These are phyloP conservation scores for Euwallacea similis DNA, from an alignment of 1,140 invertebrate species.

Conservation along the genomic window DNA sequence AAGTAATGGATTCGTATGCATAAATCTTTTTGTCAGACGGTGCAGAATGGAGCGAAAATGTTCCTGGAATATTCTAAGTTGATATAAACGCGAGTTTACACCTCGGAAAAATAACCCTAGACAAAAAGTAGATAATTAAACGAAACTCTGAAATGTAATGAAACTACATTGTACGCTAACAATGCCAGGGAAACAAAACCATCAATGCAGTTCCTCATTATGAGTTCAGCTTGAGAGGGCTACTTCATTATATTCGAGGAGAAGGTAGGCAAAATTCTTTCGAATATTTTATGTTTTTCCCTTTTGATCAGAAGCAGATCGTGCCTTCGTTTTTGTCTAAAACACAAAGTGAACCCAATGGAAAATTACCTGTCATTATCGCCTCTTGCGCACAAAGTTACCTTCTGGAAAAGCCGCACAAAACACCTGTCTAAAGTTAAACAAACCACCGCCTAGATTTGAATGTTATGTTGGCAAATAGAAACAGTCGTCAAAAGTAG, in stretches of 20 bases:
- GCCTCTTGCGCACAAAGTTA: too few relatives aligned
- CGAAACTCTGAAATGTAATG: not conserved
- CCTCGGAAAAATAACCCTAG: not conserved
- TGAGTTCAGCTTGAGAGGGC: conserved; percentile 5
- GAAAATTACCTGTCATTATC: too few relatives aligned
- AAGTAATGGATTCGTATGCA: not conserved
- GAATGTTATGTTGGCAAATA: not conserved
- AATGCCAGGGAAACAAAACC: not conserved
- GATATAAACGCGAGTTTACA: not conserved
- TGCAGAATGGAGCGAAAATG: not conserved
- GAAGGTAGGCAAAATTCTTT: not conserved
- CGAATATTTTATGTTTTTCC: too few relatives aligned
- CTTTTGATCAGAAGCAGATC: too few relatives aligned
- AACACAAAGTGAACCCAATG: too few relatives aligned
- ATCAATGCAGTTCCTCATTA: conserved; percentile 10
- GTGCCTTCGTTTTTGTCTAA: too few relatives aligned
- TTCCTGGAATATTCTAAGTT: not conserved
- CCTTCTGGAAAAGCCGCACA: too few relatives aligned
- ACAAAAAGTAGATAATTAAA: conserved; percentile 2
- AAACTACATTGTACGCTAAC: conserved; percentile 13
- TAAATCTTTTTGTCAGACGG: not conserved
- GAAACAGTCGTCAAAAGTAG: not conserved
- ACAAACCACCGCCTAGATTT: too few relatives aligned
- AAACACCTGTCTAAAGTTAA: too few relatives aligned
- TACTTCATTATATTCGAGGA: not conserved